phyloP scores from a whole-genome alignment of 2,113 vertebrate genomes.

The Psephotus haematonotus region DNA sequence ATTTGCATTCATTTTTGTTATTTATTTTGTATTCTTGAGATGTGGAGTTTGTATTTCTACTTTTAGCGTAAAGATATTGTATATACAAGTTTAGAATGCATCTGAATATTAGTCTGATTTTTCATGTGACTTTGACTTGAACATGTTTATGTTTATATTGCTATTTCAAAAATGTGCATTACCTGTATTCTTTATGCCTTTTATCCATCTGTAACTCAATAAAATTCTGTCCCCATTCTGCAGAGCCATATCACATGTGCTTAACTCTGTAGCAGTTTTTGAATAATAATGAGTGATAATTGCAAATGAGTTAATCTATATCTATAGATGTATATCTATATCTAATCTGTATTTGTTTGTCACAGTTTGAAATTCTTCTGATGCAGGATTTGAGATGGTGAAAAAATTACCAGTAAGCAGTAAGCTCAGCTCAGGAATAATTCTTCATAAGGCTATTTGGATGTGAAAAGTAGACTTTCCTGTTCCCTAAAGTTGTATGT shows the following conservation, averaged over 20 bases:
- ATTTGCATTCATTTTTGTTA: not conserved
- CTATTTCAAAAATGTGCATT: slow-evolving; percentile 48
- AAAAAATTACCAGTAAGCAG: not conserved
- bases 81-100: slow-evolving; percentile 7
- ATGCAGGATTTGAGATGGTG: not conserved
- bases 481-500: not conserved
- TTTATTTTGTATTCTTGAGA: slow-evolving; percentile 48
- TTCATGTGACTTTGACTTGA: slow-evolving; percentile 51
- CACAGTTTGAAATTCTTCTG: not conserved
- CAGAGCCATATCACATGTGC: not conserved
- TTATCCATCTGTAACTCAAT: slow-evolving; percentile 37
- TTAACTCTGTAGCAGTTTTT: not conserved
- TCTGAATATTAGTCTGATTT: slow-evolving; percentile 15
- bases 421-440: not conserved
- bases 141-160: slow-evolving; percentile 43
- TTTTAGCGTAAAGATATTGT: slow-evolving; percentile 6
- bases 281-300: not conserved
- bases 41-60: slow-evolving; percentile 20
- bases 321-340: not conserved
- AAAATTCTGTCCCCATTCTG: slow-evolving; percentile 24
- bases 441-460: not conserved
- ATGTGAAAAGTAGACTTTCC: not conserved
- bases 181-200: slow-evolving; percentile 54
- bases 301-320: not conserved
- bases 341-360: not conserved